These are phyloP conservation scores for Aphelenchoides bicaudatus DNA, from an alignment of 2,888 invertebrate genomes.

Conservation along the genomic window DNA sequence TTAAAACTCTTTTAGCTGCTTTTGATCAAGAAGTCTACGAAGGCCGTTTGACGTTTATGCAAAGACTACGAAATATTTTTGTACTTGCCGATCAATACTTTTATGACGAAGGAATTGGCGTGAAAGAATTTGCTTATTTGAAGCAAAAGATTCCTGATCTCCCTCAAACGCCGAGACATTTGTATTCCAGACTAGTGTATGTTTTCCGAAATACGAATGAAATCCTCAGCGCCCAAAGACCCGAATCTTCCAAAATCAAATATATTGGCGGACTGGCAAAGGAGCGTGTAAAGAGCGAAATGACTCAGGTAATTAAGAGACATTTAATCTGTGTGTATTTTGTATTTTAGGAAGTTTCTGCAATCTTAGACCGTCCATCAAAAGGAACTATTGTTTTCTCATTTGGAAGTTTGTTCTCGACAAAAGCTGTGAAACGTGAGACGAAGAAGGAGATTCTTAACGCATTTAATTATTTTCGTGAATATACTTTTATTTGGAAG, in stretches of 20 bases:
- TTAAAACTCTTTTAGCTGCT: too few species aligned
- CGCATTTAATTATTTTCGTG: neutral
- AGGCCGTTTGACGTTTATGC: neutral
- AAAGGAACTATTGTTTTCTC: conserved; percentile 20
- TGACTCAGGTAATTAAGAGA: neutral
- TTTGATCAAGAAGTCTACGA: conserved; percentile 7
- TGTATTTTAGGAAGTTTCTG: neutral
- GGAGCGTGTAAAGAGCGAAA: neutral
- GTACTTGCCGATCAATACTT: neutral
- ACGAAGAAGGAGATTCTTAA: conserved; percentile 1
- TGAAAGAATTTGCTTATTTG: conserved; percentile 2
- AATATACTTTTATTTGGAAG: conserved; percentile 18
- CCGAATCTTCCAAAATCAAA: conserved; percentile 16
- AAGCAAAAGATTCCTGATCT: neutral
- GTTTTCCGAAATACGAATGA: conserved; percentile 21
- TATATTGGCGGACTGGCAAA: conserved; percentile 17
- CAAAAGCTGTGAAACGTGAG: neutral
- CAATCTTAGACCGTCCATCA: neutral
- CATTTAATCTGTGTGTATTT: too few species aligned
- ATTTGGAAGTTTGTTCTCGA: conserved; percentile 3
- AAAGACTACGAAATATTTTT: conserved; percentile 1
- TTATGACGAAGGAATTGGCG: conserved; percentile 1
- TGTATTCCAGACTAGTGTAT: neutral
- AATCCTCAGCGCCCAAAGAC: conserved; percentile 4
- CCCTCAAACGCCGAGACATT: neutral